Percentiles rank a stretch among this genome's conserved stretches.
Conservation (phyloP, 2,113 vertebrate genomes). For the Stictonetta naevosa region DNA sequence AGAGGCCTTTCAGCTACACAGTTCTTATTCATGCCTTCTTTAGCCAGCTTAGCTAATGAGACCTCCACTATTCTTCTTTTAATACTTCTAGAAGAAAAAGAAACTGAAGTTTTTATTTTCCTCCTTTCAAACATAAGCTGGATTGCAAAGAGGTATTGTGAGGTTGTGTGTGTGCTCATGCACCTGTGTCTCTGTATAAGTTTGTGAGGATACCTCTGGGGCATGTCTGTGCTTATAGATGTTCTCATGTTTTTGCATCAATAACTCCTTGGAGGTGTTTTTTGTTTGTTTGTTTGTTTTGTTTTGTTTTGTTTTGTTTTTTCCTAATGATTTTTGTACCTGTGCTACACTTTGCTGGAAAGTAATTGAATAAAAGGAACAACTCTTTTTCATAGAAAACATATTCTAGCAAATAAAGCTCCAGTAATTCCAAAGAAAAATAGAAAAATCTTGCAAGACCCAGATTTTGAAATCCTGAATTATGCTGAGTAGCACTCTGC, state of each 20-base stretch:
- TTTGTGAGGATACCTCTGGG: background rate
- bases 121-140: constrained; percentile 47
- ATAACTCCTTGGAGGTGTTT: background rate
- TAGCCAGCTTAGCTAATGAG: constrained; percentile 70
- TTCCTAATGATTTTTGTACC: background rate
- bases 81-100: constrained; percentile 69
- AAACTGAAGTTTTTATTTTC: constrained; percentile 55
- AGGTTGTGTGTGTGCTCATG: background rate
- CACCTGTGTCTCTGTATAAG: constrained; percentile 27
- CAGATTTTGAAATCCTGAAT: background rate
- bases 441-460: background rate
- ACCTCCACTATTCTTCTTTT: constrained; percentile 53
- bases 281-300: background rate
- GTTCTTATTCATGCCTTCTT: constrained; percentile 67
- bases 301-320: background rate
- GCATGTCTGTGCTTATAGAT: background rate
- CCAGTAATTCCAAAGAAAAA: background rate
- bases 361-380: background rate
- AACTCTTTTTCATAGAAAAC: background rate
- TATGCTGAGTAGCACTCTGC: background rate
- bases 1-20: constrained; percentile 26
- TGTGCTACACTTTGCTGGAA: background rate
- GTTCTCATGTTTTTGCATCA: background rate
- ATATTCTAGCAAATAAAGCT: background rate
- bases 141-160: constrained; percentile 28